These are phyloP conservation scores for Periophthalmus modestus DNA, from an alignment of 2,113 vertebrate species.

Conservation along the genomic window DNA sequence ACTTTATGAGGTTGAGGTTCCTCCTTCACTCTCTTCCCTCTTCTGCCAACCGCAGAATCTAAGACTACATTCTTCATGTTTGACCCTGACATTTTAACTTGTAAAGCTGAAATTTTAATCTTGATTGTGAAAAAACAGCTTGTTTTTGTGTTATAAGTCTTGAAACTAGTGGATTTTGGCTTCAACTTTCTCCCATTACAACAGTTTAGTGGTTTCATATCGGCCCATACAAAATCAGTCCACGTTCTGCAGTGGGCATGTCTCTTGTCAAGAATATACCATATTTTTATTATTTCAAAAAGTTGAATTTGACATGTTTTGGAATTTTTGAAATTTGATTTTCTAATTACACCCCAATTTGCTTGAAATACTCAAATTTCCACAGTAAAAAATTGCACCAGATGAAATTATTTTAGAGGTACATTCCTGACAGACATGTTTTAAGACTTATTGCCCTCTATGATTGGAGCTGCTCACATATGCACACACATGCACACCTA, in stretches of 20 bases:
- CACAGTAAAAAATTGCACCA: background rate
- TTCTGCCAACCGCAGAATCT: slow-evolving; percentile 1
- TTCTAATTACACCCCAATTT: background rate
- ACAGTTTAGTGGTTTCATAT: slow-evolving; percentile 1
- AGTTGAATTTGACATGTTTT: background rate
- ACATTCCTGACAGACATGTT: slow-evolving; percentile 4
- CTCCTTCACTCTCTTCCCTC: background rate
- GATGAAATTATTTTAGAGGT: background rate
- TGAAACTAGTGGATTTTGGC: background rate
- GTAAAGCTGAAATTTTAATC: background rate
- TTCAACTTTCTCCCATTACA: background rate
- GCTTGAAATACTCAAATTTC: background rate
- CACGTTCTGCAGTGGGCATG: background rate
- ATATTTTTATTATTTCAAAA: background rate
- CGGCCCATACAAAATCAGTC: background rate
- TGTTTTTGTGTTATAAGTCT: background rate
- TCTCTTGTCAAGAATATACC: background rate
- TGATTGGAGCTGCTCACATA: background rate
- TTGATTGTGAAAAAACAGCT: background rate
- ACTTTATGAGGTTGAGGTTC: background rate
- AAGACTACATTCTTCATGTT: slow-evolving; percentile 1
- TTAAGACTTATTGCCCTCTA: background rate
- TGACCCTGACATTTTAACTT: background rate
- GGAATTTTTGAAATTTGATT: background rate
- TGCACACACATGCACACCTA: no score